Percentiles rank a stretch among this genome's conserved stretches.
These are phyloP conservation scores for Heterochromis multidens DNA, from an alignment of 2,113 vertebrate genomes.

Conservation along the genomic window DNA sequence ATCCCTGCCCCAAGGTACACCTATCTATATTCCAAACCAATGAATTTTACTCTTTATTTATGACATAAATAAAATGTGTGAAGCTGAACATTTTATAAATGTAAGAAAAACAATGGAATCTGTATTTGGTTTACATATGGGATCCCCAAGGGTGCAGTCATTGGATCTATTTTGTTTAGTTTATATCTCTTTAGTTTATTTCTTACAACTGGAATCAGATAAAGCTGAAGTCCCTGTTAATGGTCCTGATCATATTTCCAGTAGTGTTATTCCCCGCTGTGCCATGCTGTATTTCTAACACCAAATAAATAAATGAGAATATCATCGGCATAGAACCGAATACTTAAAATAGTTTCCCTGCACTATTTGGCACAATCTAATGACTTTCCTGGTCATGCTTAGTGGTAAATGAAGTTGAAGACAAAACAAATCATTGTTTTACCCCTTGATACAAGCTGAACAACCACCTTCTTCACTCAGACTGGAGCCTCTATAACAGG, in stretches of 20 bases:
- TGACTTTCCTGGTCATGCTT: background rate
- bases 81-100: background rate
- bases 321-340: background rate
- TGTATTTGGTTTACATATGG: background rate
- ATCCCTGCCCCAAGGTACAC: slow-evolving; percentile 78
- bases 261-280: background rate
- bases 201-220: background rate
- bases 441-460: background rate
- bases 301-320: background rate
- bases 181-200: too few relatives aligned
- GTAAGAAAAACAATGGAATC: background rate
- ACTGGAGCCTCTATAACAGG: background rate
- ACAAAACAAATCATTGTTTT: background rate
- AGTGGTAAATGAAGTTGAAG: background rate
- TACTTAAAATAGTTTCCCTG: background rate
- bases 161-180: too few relatives aligned
- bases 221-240: background rate
- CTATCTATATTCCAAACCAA: background rate
- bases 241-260: background rate
- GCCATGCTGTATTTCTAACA: background rate
- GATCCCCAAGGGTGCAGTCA: too few relatives aligned
- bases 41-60: background rate
- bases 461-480: background rate
- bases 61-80: background rate
- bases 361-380: background rate